These are phyloP conservation scores for Onychomys torridus DNA, from an alignment of 2,797 vertebrate genomes.

Conservation along the genomic window DNA sequence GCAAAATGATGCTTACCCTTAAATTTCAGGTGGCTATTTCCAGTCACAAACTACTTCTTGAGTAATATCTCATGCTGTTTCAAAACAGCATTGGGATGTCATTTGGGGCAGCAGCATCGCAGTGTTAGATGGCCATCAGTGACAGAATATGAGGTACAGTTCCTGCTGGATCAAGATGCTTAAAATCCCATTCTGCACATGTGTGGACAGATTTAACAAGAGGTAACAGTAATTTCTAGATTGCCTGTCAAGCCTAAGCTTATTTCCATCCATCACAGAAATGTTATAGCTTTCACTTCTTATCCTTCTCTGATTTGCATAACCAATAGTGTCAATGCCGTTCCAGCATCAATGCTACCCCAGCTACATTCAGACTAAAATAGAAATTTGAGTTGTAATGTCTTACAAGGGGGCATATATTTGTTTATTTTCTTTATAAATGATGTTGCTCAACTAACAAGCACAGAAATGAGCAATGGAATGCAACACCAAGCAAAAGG, in stretches of 20 bases:
- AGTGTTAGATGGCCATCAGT: constrained; percentile 68
- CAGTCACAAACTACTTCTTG: constrained; percentile 59
- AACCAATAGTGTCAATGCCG: constrained; percentile 58
- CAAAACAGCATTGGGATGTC: constrained; percentile 59
- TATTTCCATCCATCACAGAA: constrained; percentile 84
- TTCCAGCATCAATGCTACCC: background rate
- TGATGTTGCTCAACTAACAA: constrained; percentile 47
- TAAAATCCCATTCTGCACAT: constrained; percentile 76
- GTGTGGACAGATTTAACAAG: constrained; percentile 82
- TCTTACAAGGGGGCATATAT: background rate
- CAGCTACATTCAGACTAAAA: background rate
- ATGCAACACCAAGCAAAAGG: background rate
- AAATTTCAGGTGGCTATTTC: constrained; percentile 79
- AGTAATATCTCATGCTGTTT: constrained; percentile 70
- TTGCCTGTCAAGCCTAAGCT: constrained; percentile 84
- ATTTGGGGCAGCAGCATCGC: constrained; percentile 79
- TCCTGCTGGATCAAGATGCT: constrained; percentile 83
- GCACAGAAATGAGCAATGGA: constrained; percentile 56
- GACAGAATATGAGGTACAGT: constrained; percentile 84
- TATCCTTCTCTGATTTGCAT: constrained; percentile 82
- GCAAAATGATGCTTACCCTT: constrained; percentile 77
- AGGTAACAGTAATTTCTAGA: constrained; percentile 84
- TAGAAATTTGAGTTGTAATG: background rate
- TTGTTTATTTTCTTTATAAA: background rate
- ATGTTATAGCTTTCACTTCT: constrained; percentile 78